These are phyloP conservation scores for Tetraodon nigroviridis DNA, from an alignment of 2,113 vertebrate genomes.

Conservation along the genomic window DNA sequence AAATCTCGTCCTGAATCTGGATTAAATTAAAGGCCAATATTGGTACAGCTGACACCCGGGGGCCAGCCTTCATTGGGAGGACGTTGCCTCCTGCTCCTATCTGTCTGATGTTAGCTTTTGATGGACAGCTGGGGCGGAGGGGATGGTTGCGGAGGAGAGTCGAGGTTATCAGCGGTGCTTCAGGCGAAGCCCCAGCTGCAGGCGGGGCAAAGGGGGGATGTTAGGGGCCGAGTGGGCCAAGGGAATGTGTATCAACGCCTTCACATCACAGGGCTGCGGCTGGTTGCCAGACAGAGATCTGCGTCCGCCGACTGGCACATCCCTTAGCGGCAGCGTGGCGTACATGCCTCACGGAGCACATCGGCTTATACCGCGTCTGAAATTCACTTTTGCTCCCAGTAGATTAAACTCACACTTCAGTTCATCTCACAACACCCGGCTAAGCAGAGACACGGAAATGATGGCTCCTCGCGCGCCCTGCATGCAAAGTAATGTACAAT, in stretches of 20 bases:
- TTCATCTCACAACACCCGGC: slow-evolving; percentile 48
- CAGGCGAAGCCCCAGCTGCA: slow-evolving; percentile 2
- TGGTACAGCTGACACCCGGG: not conserved
- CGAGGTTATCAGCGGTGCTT: slow-evolving; percentile 32
- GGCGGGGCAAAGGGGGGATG: not conserved
- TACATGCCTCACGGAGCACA: slow-evolving; percentile 43
- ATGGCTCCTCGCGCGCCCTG: slow-evolving; percentile 23
- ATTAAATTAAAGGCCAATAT: slow-evolving; percentile 19
- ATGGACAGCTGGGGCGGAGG: not conserved
- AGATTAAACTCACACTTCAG: slow-evolving; percentile 64
- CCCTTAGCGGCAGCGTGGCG: slow-evolving; percentile 12
- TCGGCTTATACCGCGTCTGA: slow-evolving; percentile 41
- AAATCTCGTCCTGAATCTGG: not conserved
- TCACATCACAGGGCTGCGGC: slow-evolving; percentile 23
- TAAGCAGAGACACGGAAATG: slow-evolving; percentile 36
- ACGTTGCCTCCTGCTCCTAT: not conserved
- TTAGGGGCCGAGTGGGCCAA: not conserved
- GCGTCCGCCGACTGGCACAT: slow-evolving; percentile 14
- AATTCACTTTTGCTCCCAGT: slow-evolving; percentile 57
- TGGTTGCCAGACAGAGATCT: slow-evolving; percentile 36
- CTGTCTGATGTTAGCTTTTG: not conserved
- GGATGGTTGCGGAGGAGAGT: not conserved
- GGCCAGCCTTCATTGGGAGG: not conserved
- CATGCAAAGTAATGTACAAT: slow-evolving; percentile 32
- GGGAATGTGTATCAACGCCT: not conserved